Evolutionary conservation across 2,113 vertebrate species (phyloP), one percentile per base, ranked within the genome.

Genomic region (Motacilla tschutschensis): DNA sequence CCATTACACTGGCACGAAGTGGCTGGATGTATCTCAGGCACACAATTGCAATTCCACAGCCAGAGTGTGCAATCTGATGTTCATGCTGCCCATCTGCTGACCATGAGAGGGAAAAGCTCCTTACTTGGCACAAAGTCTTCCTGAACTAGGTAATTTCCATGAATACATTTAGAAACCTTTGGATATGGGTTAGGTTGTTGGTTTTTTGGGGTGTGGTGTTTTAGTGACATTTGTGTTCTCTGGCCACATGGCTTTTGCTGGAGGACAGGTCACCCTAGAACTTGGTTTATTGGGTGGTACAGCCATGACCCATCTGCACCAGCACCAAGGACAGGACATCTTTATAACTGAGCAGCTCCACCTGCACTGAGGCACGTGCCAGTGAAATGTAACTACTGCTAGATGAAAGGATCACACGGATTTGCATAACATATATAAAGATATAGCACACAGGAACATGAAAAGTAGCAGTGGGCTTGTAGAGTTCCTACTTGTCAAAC

Each of bases 1-100:
- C 60, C n/a, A n/a, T 20, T 29, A 10, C 29, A n/a, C 14, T 19
- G 29, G 29, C 54, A 16, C 0, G 0, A 46, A 48, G 64, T 9
- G 26, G 5, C 31, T 85, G 60, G 17, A 50, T 46, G 50, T 33
- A 80, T 54, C 77, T 62, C 28, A 41, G 63, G 46, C 31, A 38
- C 29, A 46, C n/a, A 54, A 2, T 5, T 70, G 10, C 31, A 14
- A 74, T 90, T 86, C 70, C 48, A 18, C 6, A 74, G 43, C 44
- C 83, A 77, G 16, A 0, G 0, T 12, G 22, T 40, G 46, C 41
- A 82, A 44, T 28, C 31, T 76, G 69, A 50, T 41, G 38, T 48
- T 79, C 31, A 9, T 2, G 2, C 19, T 55, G 35, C n/a, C 29
- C 59, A 62, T 76, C 72, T 80, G 53, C 60, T 71, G 47, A 59